Conservation (phyloP, 2,888 invertebrate species). For the Watsonalla binaria region DNA sequence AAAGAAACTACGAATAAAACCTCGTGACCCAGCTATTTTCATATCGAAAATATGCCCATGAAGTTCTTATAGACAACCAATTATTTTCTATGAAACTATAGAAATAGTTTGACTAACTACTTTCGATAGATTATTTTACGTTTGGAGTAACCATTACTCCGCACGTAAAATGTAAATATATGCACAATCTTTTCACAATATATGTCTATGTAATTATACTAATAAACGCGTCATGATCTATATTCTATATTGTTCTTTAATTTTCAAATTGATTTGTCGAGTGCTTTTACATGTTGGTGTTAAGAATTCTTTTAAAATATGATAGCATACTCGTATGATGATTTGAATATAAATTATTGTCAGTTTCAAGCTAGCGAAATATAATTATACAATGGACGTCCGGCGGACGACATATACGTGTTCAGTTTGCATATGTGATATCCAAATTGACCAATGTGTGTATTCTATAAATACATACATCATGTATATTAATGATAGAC, state of each 20-base stretch:
- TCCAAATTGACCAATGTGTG: constrained; percentile 16
- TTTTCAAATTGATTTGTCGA: neutral
- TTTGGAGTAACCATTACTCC: too few species aligned
- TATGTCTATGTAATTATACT: too few species aligned
- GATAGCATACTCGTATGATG: constrained; percentile 22
- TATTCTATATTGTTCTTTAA: too few species aligned
- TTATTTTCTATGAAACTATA: too few species aligned
- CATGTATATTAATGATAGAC: too few species aligned
- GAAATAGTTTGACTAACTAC: too few species aligned
- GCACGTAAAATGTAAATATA: too few species aligned
- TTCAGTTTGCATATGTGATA: constrained; percentile 56
- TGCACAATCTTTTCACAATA: too few species aligned
- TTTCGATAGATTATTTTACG: too few species aligned
- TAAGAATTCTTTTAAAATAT: constrained; percentile 3
- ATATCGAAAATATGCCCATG: neutral
- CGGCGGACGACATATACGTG: constrained; percentile 63
- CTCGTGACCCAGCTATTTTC: neutral
- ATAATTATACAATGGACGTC: constrained; percentile 59
- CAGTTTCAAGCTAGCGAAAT: constrained; percentile 47
- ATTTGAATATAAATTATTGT: constrained; percentile 49
- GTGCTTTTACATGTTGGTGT: constrained; percentile 2
- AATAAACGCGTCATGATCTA: too few species aligned
- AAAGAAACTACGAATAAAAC: neutral
- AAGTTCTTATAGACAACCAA: too few species aligned
- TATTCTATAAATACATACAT: neutral